Percentiles rank a stretch among this genome's conserved stretches.
Evolutionary conservation across 2,888 invertebrate species (phyloP).

Genomic region (Heterodera filipjevi): DNA sequence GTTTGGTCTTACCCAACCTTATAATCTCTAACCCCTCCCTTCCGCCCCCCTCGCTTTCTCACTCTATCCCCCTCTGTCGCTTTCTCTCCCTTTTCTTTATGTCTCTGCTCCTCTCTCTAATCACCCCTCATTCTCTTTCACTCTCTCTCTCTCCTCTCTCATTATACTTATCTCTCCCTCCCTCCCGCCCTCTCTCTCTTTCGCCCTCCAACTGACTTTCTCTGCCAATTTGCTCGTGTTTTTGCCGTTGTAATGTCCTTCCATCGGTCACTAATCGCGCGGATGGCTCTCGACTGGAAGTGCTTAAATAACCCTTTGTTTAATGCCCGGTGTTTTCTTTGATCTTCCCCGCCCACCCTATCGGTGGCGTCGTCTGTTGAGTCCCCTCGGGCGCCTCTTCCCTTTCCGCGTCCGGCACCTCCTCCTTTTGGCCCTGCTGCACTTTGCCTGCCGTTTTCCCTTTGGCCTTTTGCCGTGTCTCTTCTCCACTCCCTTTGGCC

Average conservation of each 20-base stretch:
- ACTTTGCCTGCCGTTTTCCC: background rate
- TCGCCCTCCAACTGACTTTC: constrained; percentile 3
- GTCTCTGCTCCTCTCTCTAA: background rate
- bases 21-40: background rate
- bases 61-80: background rate
- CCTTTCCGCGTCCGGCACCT: background rate
- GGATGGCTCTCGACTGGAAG: constrained; percentile 3
- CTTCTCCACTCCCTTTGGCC: background rate
- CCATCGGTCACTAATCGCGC: background rate
- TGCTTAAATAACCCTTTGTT: background rate
- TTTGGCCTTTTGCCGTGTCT: background rate
- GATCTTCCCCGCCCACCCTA: background rate
- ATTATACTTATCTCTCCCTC: no score
- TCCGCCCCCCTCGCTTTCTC: background rate
- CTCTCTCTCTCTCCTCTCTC: no score
- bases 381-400: background rate
- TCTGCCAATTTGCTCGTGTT: background rate
- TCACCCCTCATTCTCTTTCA: no score
- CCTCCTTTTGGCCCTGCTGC: background rate
- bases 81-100: no score
- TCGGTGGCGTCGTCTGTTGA: background rate
- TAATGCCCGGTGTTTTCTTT: background rate
- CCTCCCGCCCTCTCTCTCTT: background rate
- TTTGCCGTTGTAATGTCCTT: background rate
- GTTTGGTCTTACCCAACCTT: background rate